Percentiles rank a stretch among this genome's conserved stretches.
Evolutionary conservation across 2,888 invertebrate genomes (phyloP).

Genomic region (Aspidapion aeneum): DNA sequence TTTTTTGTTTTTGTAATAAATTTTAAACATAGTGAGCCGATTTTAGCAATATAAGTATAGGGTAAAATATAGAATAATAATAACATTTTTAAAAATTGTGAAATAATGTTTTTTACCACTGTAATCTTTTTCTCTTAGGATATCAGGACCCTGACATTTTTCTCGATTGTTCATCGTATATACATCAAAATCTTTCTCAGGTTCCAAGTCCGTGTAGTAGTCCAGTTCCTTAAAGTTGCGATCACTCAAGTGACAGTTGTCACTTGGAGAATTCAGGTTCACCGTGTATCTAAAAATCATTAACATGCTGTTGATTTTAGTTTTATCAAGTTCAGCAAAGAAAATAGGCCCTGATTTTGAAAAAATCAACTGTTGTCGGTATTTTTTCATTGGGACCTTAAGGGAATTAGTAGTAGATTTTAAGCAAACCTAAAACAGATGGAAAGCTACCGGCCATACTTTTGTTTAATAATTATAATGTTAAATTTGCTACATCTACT

Average conservation of each 20-base stretch:
- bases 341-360: not conserved
- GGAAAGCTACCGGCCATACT: too few relatives aligned
- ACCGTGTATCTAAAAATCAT: constrained; percentile 47
- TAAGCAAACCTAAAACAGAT: too few relatives aligned
- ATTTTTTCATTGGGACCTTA: too few relatives aligned
- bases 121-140: constrained; percentile 44
- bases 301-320: not conserved
- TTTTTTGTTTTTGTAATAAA: too few relatives aligned
- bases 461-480: too few relatives aligned
- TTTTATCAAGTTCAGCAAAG: too few relatives aligned
- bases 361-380: not conserved
- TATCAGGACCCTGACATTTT: constrained; percentile 48
- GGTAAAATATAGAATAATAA: too few relatives aligned
- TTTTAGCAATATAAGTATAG: too few relatives aligned
- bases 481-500: too few relatives aligned
- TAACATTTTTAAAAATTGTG: too few relatives aligned
- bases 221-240: constrained; percentile 66
- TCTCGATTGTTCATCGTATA: constrained; percentile 67
- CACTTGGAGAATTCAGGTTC: constrained; percentile 53
- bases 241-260: constrained; percentile 77
- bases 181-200: constrained; percentile 73
- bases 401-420: too few relatives aligned
- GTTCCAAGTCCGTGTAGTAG: constrained; percentile 68
- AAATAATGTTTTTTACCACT: constrained; percentile 45
- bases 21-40: too few relatives aligned